A percentile compares a stretch with the other conserved stretches of the same genome.
phyloP scores from a whole-genome alignment of 2,888 invertebrate species.

The Habroteleia sp. region DNA sequence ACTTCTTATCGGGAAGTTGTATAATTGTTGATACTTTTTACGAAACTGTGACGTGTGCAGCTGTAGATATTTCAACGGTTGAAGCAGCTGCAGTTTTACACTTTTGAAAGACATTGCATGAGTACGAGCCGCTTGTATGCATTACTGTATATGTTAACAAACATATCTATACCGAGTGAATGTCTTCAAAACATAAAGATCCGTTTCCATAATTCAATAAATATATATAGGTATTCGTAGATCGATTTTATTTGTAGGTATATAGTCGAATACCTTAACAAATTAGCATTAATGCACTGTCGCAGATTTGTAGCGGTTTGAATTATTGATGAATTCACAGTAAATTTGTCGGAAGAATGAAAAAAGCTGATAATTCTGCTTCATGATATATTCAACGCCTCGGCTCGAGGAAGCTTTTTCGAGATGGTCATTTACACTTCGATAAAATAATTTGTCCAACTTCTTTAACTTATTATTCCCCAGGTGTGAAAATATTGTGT shows the following conservation, averaged over 20 bases:
- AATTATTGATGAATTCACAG: constrained; percentile 17
- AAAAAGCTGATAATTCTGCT: constrained; percentile 20
- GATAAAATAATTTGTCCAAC: constrained; percentile 19
- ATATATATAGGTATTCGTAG: constrained; percentile 7
- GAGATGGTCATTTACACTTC: constrained; percentile 5
- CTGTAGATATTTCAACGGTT: constrained; percentile 64
- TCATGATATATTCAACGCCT: constrained; percentile 30
- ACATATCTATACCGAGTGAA: constrained; percentile 29
- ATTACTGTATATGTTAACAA: constrained; percentile 53
- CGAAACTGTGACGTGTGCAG: constrained; percentile 58
- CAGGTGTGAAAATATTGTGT: constrained; percentile 22
- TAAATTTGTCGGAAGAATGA: constrained; percentile 24
- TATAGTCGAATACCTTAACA: no score
- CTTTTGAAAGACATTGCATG: constrained; percentile 59
- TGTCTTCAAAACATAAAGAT: constrained; percentile 25
- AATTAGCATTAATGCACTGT: background rate
- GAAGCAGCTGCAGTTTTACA: constrained; percentile 60
- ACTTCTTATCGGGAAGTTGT: constrained; percentile 61
- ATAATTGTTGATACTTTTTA: constrained; percentile 63
- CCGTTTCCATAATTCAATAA: constrained; percentile 12
- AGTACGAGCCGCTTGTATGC: constrained; percentile 47
- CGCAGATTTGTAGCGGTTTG: constrained; percentile 27
- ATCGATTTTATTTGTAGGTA: no score
- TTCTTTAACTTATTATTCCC: background rate
- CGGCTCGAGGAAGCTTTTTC: constrained; percentile 8